These are phyloP conservation scores for Apotomis capreana DNA, from an alignment of 2,888 invertebrate species.

Conservation along the genomic window DNA sequence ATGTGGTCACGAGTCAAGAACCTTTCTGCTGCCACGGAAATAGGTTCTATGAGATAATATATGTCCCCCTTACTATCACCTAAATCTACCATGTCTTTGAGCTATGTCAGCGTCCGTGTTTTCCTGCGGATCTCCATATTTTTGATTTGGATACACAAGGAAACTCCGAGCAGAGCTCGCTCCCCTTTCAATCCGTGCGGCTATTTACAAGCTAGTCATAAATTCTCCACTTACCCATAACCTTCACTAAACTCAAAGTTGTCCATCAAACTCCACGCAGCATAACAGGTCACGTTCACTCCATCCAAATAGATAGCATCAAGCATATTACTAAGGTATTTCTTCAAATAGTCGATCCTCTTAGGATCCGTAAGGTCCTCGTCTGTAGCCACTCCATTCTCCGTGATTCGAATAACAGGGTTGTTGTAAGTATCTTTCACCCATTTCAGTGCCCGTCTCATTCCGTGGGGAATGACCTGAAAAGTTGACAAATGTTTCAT, in stretches of 20 bases:
- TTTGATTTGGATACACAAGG: no score
- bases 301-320: constrained; percentile 62
- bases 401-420: constrained; percentile 81
- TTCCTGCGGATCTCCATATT: no score
- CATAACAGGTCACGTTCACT: constrained; percentile 62
- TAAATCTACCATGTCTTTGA: no score
- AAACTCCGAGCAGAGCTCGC: no score
- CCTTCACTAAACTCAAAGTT: constrained; percentile 70
- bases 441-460: constrained; percentile 80
- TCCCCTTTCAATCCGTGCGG: no score
- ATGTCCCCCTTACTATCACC: no score
- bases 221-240: constrained; percentile 46
- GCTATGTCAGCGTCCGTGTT: no score
- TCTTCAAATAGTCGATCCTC: constrained; percentile 66
- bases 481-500: no score
- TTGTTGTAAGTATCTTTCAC: constrained; percentile 82
- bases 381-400: constrained; percentile 83
- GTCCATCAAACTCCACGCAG: constrained; percentile 74
- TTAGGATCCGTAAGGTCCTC: constrained; percentile 64
- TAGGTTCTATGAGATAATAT: no score
- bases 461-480: constrained; percentile 75
- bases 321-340: constrained; percentile 54
- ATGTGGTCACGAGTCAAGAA: no score
- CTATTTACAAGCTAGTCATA: neutral
- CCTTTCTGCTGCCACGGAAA: no score